Percentiles rank a stretch among this genome's conserved stretches.
phyloP scores from a whole-genome alignment of 2,797 vertebrate genomes.

The Gallinago nigripennis region DNA sequence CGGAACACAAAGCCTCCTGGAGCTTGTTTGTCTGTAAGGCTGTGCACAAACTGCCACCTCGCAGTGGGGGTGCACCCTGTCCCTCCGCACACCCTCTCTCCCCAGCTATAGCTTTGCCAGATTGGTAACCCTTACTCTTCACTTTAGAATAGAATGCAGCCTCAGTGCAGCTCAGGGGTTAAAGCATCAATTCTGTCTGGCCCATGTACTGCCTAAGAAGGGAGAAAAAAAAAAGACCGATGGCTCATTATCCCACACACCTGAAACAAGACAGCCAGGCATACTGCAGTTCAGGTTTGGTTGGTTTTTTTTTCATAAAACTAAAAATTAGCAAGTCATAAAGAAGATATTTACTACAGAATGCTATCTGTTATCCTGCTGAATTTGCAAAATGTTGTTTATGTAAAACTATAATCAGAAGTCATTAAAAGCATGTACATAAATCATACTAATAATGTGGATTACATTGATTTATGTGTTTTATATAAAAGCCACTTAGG shows the following conservation, averaged over 20 bases:
- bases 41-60: neutral
- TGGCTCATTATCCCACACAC: neutral
- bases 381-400: neutral
- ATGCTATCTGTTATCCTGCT: neutral
- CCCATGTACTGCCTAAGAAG: neutral
- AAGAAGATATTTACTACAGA: neutral
- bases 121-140: neutral
- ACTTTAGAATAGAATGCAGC: neutral
- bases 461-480: neutral
- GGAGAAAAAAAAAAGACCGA: neutral
- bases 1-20: neutral
- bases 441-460: neutral
- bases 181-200: neutral
- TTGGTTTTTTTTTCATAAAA: neutral
- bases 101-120: neutral
- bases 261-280: neutral
- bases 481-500: neutral
- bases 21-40: neutral
- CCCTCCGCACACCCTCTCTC: fast-evolving
- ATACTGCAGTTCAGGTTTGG: neutral
- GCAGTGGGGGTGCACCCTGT: fast-evolving
- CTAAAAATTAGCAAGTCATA: neutral
- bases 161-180: neutral
- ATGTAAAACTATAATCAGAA: neutral
- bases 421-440: neutral